Conservation (phyloP, 53 echinoderm and acorn worm genomes). For the Zoroaster sp. region DNA sequence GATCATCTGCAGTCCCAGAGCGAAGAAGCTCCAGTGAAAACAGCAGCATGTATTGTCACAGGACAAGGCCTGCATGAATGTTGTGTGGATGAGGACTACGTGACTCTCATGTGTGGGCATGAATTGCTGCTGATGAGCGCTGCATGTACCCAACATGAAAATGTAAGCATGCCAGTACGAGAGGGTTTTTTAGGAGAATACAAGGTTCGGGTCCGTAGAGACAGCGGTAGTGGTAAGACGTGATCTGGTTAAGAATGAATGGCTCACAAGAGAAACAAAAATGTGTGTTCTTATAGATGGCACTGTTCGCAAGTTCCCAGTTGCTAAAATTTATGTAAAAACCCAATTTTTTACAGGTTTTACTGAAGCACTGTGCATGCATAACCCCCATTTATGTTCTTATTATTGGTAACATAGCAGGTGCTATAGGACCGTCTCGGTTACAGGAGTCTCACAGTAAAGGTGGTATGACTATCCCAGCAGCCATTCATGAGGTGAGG, state of each 20-base stretch:
- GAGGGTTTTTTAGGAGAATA: background rate
- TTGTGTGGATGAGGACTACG: background rate
- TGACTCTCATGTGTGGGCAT: background rate
- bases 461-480: background rate
- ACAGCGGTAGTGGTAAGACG: conserved; percentile 33
- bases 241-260: background rate
- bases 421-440: background rate
- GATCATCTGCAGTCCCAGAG: background rate
- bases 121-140: background rate
- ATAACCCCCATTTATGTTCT: conserved; percentile 49
- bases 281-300: conserved; percentile 28
- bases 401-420: conserved; percentile 15
- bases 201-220: background rate
- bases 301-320: conserved; percentile 8
- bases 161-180: conserved; percentile 7
- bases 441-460: background rate
- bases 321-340: conserved; percentile 1
- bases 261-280: conserved; percentile 17
- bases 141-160: background rate
- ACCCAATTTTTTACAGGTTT: conserved; percentile 32
- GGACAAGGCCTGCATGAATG: background rate
- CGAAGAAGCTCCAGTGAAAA: background rate
- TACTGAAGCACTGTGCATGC: conserved; percentile 46
- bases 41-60: background rate
- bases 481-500: too few relatives aligned